Conservation (phyloP, 2,113 vertebrate genomes). For the Acinonyx jubatus region DNA sequence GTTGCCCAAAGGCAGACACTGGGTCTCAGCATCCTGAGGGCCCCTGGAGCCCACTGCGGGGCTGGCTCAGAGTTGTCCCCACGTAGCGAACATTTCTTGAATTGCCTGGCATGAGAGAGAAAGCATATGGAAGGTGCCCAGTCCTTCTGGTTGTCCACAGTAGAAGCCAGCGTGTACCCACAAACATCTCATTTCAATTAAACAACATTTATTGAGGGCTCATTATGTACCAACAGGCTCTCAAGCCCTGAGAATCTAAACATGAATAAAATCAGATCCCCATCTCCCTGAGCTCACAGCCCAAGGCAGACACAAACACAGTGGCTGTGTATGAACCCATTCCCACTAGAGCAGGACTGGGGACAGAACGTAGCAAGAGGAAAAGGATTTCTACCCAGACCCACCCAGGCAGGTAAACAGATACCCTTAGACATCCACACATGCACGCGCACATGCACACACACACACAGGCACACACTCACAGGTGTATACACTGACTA, state of each 20-base stretch:
- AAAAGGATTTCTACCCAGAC: neutral
- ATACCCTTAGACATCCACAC: neutral
- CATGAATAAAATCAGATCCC: neutral
- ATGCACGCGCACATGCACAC: fast-evolving
- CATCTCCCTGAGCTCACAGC: neutral
- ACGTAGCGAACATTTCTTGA: neutral
- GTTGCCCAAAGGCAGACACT: neutral
- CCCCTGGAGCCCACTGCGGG: neutral
- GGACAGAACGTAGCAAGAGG: neutral
- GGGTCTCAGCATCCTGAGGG: neutral
- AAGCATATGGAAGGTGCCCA: neutral
- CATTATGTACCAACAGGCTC: neutral
- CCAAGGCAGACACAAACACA: neutral
- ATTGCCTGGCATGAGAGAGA: neutral
- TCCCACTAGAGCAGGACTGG: neutral
- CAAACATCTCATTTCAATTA: conserved; percentile 4
- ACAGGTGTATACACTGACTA: neutral
- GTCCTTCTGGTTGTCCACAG: neutral
- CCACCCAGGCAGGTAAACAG: neutral
- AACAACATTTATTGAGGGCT: neutral
- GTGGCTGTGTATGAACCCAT: neutral
- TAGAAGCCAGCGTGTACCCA: neutral
- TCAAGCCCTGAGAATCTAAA: neutral
- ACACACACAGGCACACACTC: neutral
- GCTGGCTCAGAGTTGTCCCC: neutral